These are phyloP conservation scores for Chrysaora quinquecirrha DNA, from an alignment of 30 jellyfish, hydroid and myxozoan genomes.

Conservation along the genomic window DNA sequence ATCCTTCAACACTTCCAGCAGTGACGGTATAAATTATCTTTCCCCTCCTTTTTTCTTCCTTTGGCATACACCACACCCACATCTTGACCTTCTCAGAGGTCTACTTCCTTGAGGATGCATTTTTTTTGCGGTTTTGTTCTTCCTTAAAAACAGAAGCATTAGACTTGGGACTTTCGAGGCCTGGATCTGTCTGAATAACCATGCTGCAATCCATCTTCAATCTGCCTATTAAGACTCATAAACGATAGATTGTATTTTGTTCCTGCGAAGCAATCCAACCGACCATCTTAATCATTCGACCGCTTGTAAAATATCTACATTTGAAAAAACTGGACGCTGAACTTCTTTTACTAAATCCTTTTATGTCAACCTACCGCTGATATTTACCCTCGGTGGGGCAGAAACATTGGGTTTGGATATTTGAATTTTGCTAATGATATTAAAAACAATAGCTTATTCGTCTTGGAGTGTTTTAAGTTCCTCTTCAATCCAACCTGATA, in stretches of 20 bases:
- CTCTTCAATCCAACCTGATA: too few species aligned
- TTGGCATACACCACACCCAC: slow-evolving; percentile 13
- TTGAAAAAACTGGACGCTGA: too few species aligned
- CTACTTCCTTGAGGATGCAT: slow-evolving; percentile 11
- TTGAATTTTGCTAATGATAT: too few species aligned
- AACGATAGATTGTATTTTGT: background rate
- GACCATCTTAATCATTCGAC: background rate
- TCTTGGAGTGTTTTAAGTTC: too few species aligned
- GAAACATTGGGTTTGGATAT: too few species aligned
- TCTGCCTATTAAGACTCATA: background rate
- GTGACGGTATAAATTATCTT: slow-evolving; percentile 22
- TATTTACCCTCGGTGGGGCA: too few species aligned
- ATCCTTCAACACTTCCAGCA: slow-evolving; percentile 34
- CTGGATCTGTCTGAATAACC: background rate
- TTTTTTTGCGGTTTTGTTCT: slow-evolving; percentile 11
- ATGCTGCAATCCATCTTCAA: background rate
- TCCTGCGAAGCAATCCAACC: background rate
- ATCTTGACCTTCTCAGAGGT: too few species aligned
- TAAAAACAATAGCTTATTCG: too few species aligned
- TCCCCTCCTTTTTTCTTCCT: slow-evolving; percentile 37
- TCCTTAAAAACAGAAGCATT: slow-evolving; percentile 2
- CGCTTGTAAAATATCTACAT: too few species aligned
- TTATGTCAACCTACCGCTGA: too few species aligned
- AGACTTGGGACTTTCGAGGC: background rate
- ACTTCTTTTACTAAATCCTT: too few species aligned